Base-by-base conservation (phyloP, 1,140 invertebrate genomes). In the Brachionus koreanus region DNA sequence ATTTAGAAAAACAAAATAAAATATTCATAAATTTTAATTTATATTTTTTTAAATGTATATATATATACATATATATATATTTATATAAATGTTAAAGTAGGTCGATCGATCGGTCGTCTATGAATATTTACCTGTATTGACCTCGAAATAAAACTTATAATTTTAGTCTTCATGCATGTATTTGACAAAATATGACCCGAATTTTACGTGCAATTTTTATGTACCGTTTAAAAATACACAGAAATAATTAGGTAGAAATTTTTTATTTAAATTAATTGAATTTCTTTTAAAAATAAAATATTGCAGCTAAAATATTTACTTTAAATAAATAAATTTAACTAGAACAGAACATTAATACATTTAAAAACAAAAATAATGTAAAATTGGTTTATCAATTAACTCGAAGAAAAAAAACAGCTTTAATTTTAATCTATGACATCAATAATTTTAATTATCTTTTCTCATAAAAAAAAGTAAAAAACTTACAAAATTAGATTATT, bases 21-120 rank as follows among this genome's bases (percentile, higher is more conserved):
- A 57, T 57, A 57, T 57, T 19, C 49, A 57, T 57, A 57, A 57
- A 57, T 57, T 57, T 57, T 33, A 65, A 65, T 37, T 0, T 7
- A 61, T 25, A 2, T 29, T 29, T 29, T 29, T 29, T 29, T 29
- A 3, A 29, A 29, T 29, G 29, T 29, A 61, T 25, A 61, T 61
- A 23, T 29, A 25, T 61, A 61, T 25, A 63, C 23, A 25, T 25
- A 9, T 33, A 29, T 65, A 25, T 65, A 25, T 65, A 65, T 25
- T 23, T 23, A 2, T 9, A 65, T 12, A 65, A 16, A 65, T 33
- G 33, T 10, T 65, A 65, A 37, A 65, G 25, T 37, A 65, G 63
- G 63, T 65, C 63, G 63, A 25, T 35, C 63, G 29, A 65, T 65
- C 25, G 63, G 63, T 65, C 33, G 63, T 65, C 63, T 57, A 57